Evolutionary conservation across 2,113 vertebrate species (phyloP).

Genomic region (Empidonax traillii): DNA sequence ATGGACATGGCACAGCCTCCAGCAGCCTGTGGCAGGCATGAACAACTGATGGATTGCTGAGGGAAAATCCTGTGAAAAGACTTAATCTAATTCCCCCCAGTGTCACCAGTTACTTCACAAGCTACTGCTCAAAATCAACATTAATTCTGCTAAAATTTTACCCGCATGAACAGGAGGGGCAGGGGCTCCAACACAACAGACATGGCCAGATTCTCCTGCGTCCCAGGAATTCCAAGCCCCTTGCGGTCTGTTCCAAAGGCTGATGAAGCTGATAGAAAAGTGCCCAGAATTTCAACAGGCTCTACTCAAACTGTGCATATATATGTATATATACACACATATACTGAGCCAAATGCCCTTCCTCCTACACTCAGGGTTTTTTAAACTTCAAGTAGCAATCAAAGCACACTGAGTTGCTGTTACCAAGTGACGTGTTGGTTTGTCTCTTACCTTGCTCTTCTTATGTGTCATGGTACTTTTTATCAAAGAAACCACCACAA

Average conservation of each 20-base stretch:
- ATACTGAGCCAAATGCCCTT: neutral
- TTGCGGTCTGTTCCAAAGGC: neutral
- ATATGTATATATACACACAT: neutral
- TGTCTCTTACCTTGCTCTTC: neutral
- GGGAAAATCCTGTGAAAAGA: neutral
- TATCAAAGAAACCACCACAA: neutral
- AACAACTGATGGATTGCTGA: neutral
- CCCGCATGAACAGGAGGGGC: neutral
- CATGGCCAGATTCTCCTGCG: neutral
- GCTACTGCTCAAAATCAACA: accelerated
- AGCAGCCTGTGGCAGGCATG: neutral
- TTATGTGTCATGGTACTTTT: accelerated
- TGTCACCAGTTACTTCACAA: neutral
- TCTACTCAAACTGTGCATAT: neutral
- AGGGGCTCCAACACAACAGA: neutral
- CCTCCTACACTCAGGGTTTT: neutral
- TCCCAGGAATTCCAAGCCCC: neutral
- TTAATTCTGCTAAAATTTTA: neutral
- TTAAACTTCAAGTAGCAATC: neutral
- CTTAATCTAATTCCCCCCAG: neutral
- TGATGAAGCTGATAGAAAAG: neutral
- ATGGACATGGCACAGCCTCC: neutral
- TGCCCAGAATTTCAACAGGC: neutral
- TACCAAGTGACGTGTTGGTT: accelerated
- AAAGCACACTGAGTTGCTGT: neutral